A percentile compares a stretch with the other conserved stretches of the same genome.
These are phyloP conservation scores for Scolopax mira DNA, from an alignment of 2,113 vertebrate genomes.

Conservation along the genomic window DNA sequence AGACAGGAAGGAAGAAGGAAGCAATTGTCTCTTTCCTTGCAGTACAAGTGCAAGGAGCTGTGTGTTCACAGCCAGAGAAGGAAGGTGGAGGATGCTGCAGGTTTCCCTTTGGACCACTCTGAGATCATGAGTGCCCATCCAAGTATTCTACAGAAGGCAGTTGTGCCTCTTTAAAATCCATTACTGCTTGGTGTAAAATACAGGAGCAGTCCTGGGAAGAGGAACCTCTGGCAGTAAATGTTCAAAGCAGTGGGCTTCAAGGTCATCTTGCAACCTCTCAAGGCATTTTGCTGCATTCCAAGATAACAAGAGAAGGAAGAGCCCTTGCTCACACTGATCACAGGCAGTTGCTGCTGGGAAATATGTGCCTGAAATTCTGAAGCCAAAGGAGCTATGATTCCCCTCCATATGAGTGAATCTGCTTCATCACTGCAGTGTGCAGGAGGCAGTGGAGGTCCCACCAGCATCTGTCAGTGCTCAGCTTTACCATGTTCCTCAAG, in stretches of 20 bases:
- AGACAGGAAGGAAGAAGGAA: not conserved
- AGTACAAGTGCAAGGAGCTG: not conserved
- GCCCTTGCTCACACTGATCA: not conserved
- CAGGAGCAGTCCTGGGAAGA: not conserved
- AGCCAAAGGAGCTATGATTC: not conserved
- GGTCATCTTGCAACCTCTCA: not conserved
- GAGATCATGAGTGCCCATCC: not conserved
- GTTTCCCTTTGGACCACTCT: not conserved
- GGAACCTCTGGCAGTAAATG: not conserved
- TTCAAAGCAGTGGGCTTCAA: not conserved
- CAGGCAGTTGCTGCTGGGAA: not conserved
- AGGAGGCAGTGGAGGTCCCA: not conserved
- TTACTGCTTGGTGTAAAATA: not conserved
- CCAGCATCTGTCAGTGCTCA: not conserved
- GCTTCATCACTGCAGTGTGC: not conserved
- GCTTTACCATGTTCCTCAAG: not conserved
- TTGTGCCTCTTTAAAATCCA: not conserved
- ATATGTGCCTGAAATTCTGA: not conserved
- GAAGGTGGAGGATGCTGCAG: not conserved
- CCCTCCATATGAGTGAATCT: accelerated
- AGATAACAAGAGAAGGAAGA: not conserved
- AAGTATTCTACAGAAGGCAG: not conserved
- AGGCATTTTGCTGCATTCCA: not conserved
- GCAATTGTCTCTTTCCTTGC: not conserved
- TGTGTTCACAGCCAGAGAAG: not conserved